Evolutionary conservation across 2,888 invertebrate species (phyloP), one percentile per base, ranked within the genome.

Genomic region (Brachycybe producta): DNA sequence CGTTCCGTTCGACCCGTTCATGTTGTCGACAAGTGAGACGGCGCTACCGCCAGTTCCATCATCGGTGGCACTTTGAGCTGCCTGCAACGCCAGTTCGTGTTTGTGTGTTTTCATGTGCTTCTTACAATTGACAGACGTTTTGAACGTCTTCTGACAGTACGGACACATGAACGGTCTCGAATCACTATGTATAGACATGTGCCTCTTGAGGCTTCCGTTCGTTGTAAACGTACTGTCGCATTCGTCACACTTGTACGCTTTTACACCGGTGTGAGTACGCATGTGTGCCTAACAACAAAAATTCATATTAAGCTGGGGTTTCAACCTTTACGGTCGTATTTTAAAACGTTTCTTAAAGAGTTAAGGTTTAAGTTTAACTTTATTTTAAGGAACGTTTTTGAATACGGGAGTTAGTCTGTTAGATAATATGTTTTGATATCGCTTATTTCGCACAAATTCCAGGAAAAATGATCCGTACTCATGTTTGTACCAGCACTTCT

Each of bases 101-200:
- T 72, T 70, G 61, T 79, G 79, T 3, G 73, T 71, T 57, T 73
- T 74, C 67, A 80, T 78, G 59, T 81, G 80, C 56, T 76, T 77
- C 57, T 76, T 71, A 61, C 78, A 78, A 59, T 75, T 73, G 19
- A 74, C 70, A 13, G 70, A 64, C 2, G 73, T 73, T 63, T 76
- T 77, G 62, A 76, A 78, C 7, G 69, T 70, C 58, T 75, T 74
- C 54, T 69, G 70, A 60, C 78, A 78, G 60, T 75, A 75, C 0
- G 76, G 76, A 61, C 78, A 78, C 64, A 73, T 67, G 59, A 68
- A 75, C 1, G 74, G 73, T 47, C 70, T 66, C 35, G 63, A 62
- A 47, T 65, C 66, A 19, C 65, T 63, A 58, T 73, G 74, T 28
- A 69, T 70, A 34, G 70, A 70, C 66, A 69, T 67, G 60, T 75